Conservation (phyloP, 2,888 invertebrate genomes). For the Sphaerophoria rueppellii region DNA sequence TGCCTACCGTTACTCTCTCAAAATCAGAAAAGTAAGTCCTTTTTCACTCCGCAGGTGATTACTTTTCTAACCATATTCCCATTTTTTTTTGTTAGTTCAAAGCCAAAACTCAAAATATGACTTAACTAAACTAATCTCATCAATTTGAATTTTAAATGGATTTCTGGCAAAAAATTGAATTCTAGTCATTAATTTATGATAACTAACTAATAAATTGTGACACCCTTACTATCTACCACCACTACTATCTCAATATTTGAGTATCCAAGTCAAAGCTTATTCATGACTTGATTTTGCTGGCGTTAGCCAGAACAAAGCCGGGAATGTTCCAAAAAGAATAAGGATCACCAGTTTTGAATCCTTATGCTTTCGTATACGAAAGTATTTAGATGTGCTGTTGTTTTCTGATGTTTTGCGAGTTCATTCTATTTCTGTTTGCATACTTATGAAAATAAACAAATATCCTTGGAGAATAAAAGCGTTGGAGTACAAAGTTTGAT, state of each 20-base stretch:
- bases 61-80: too few species aligned
- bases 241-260: background rate
- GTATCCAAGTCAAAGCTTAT: constrained; percentile 42
- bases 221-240: background rate
- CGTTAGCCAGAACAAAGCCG: constrained; percentile 5
- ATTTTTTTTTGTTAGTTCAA: too few species aligned
- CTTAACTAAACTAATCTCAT: constrained; percentile 33
- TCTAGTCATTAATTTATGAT: constrained; percentile 49
- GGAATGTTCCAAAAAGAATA: constrained; percentile 28
- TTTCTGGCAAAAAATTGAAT: constrained; percentile 50
- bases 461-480: constrained; percentile 32
- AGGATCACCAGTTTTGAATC: constrained; percentile 59
- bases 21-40: too few species aligned
- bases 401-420: constrained; percentile 23
- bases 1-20: too few species aligned
- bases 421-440: constrained; percentile 27
- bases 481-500: constrained; percentile 5
- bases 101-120: background rate
- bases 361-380: constrained; percentile 39
- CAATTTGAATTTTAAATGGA: constrained; percentile 51
- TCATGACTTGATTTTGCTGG: constrained; percentile 37
- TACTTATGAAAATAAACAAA: background rate
- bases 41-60: too few species aligned
- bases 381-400: background rate
- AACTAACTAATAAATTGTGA: constrained; percentile 42